Evolutionary conservation across 1,140 invertebrate species (phyloP), one percentile per base, ranked within the genome.

Genomic region (Varroa destructor): DNA sequence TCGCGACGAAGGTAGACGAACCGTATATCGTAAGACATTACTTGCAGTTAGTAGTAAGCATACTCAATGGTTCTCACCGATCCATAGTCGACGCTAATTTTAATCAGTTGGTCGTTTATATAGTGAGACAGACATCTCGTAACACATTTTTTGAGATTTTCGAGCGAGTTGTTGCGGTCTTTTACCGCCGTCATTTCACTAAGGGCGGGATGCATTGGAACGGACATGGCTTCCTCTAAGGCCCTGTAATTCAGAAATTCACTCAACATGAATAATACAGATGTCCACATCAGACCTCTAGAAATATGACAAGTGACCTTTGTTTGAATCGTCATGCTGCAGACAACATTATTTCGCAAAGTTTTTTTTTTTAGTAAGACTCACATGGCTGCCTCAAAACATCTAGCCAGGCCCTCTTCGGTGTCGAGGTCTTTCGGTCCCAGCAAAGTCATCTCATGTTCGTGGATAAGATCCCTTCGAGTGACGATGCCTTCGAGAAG

Each of bases 161-260:
- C 87, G 75, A 94, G 86, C 40, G 87, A 85, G 76, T 88, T 87
- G 77, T 87, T 86, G 78, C 95, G 91, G 80, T 96, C 92, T 77
- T 89, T 86, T 1, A 93, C 89, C 55, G 90, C 90, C 71, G 84
- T 84, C 78, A 93, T 82, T 74, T 87, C 86, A 1, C 84, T 77
- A 43, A 89, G 77, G 3, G 79, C 80, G 78, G 78, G 78, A 74
- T 80, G 78, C 54, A 84, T 80, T 42, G 88, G 83, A 56, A 86
- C 85, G 77, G 86, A 87, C 78, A 91, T 85, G 56, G 89, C 91
- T 75, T 84, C 83, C 73, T 90, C 85, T 72, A 95, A 79, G 25
- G 87, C 87, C 76, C 86, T 67, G 61, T 40, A 67, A 67, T 46
- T 12, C 40, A 12, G 37, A 37, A 40, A 1, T 67, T 25, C 2